Evolutionary conservation across 2,888 invertebrate species (phyloP).

Genomic region (Argyresthia albistria): DNA sequence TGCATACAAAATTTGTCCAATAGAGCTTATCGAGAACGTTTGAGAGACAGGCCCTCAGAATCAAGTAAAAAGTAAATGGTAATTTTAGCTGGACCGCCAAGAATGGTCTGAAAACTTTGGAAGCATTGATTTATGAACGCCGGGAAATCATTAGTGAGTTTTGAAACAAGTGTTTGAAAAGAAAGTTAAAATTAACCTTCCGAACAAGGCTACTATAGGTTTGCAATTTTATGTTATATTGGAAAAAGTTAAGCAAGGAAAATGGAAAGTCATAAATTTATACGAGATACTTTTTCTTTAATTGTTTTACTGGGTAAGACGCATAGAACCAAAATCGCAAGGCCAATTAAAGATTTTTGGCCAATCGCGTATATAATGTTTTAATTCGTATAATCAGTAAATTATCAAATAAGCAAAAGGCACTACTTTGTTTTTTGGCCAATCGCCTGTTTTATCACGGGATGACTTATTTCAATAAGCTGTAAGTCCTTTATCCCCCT

Average conservation of each 20-base stretch:
- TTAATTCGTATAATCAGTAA: no score
- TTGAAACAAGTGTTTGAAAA: slow-evolving; percentile 24
- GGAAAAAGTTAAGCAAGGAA: neutral
- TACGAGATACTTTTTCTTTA: neutral
- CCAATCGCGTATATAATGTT: no score
- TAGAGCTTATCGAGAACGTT: no score
- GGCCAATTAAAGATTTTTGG: no score
- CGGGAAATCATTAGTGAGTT: slow-evolving; percentile 33
- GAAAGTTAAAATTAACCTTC: slow-evolving; percentile 36
- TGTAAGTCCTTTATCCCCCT: no score
- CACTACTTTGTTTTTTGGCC: no score
- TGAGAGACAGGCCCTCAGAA: no score
- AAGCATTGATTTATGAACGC: slow-evolving; percentile 34
- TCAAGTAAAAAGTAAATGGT: slow-evolving; percentile 12
- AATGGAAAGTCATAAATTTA: neutral
- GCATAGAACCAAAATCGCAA: no score
- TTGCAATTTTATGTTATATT: slow-evolving; percentile 3
- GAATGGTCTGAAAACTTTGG: slow-evolving; percentile 25
- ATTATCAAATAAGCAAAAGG: no score
- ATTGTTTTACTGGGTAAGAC: neutral
- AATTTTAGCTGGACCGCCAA: neutral
- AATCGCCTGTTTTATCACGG: no score
- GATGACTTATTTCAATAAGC: no score
- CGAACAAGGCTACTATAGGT: slow-evolving; percentile 9
- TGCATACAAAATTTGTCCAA: no score